phyloP scores from a whole-genome alignment of 1,140 invertebrate genomes.

The Mizuhopecten yessoensis region DNA sequence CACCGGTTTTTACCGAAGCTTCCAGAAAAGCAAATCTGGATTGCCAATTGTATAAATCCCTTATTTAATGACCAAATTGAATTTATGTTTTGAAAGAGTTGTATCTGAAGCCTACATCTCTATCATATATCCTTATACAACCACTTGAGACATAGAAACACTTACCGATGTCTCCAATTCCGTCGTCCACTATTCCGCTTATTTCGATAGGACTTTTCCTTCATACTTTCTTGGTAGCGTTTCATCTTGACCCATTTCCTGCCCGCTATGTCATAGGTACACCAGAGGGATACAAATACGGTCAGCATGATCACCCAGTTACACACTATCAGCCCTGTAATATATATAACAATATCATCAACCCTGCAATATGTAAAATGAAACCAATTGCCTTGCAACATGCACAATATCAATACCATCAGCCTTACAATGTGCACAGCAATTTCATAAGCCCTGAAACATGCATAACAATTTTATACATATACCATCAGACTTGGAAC shows the following conservation, averaged over 20 bases:
- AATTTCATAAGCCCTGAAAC: no score
- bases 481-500: no score
- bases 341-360: not conserved
- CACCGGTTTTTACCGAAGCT: not conserved
- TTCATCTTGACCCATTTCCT: constrained; percentile 97
- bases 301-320: constrained; percentile 91
- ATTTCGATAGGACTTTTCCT: constrained; percentile 88
- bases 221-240: constrained; percentile 92
- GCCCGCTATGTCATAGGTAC: constrained; percentile 93
- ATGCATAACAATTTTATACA: no score
- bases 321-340: constrained; percentile 90
- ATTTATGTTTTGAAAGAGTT: no score
- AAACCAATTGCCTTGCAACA: no score
- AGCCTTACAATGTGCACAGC: no score
- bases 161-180: constrained; percentile 94
- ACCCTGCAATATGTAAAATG: no score
- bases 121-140: not conserved
- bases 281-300: constrained; percentile 92
- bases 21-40: not conserved
- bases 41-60: no score
- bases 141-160: constrained; percentile 5
- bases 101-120: no score
- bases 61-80: not conserved
- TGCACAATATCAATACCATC: no score
- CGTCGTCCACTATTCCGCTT: constrained; percentile 86